Evolutionary conservation across 2,797 vertebrate species (phyloP), one percentile per base, ranked within the genome.

Genomic region (Columba guinea): DNA sequence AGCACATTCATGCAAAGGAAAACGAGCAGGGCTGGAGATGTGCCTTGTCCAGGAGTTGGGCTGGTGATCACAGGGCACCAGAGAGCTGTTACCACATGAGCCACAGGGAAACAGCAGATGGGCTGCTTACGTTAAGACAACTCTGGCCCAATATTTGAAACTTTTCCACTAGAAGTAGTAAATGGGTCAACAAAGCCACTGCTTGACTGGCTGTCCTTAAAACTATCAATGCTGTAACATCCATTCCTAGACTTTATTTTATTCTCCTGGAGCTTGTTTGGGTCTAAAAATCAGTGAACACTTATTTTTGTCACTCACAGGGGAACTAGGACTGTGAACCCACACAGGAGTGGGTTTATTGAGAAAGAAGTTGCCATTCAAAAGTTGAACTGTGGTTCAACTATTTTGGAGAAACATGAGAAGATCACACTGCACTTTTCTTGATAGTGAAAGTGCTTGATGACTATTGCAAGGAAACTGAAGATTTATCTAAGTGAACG

Each of bases 351-450:
- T 95, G 94, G 93, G 94, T 95, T 95, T 97, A 94, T 93, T 97
- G 94, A 97, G 94, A 97, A 96, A 94, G 87, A 92, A 87, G 90
- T 93, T 97, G 95, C 93, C 95, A 93, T 94, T 95, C 95, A 97
- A 95, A 96, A 84, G 80, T 41, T 95, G 93, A 97, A 96, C 95
- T 67, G 13, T 76, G 71, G 93, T 93, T 96, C 93, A 96, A 70
- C 80, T 95, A 87, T 90, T 97, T 91, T 87, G 32, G 67, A 95
- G 81, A 93, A 80, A 85, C 53, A 68, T 69, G 92, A 85, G 84
- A 49, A 78, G 80, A 94, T 88, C 93, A 87, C 84, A 80, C 60
- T 48, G 79, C 78, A 46, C 48, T 87, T 90, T 95, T 95, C 86
- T 92, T 82, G 71, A 59, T 83, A 79, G n/a, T 84, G 56, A 95